Evolutionary conservation across 64 coral and sea anemone species (phyloP), one percentile per base, ranked within the genome.

Genomic region (Montipora cactus): DNA sequence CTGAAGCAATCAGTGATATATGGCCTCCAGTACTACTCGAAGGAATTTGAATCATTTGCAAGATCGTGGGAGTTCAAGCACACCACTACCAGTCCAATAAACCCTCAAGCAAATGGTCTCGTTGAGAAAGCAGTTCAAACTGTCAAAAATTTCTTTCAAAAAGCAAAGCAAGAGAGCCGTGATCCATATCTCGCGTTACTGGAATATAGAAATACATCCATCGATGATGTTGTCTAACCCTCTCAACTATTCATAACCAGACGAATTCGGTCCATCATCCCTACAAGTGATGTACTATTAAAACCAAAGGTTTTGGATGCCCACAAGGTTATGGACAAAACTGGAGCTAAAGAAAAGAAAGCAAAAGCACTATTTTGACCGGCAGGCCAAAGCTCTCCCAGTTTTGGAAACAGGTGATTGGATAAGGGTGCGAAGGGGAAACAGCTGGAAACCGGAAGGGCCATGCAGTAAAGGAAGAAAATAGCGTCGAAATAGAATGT

Each of bases 361-460:
- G 11, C 69, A 61, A 53, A 89, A 89, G 13, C 8, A 23, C 7
- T 89, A 76, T n/a, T 89, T 53, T 58, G 73, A 89, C 52, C 73
- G 23, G 58, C 46, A 59, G 49, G 15, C 47, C n/a, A 47, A 55
- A 13, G 0, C 7, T 1, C 74, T 78, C 3, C 87, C 70, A 23
- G 44, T 19, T 20, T 37, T 89, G 47, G 15, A 77, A 16, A 22
- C 11, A 19, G 87, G 87, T 55, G 87, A 89, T 44, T 3, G 12
- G 16, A 79, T 79, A 44, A 7, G 44, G 16, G 77, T 79, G 15
- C 44, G 12, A 48, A 79, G 52, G 77, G 77, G 5, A 21, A 48
- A 79, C 4, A n/a, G 18, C 4, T 81, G 79, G 79, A 46, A 81
- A 81, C 79, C 79, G 79, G 79, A 4, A 7, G 15, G 8, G 51